Evolutionary conservation across 2,888 invertebrate species (phyloP), one percentile per base, ranked within the genome.

Genomic region (Dolichomitus sp.): DNA sequence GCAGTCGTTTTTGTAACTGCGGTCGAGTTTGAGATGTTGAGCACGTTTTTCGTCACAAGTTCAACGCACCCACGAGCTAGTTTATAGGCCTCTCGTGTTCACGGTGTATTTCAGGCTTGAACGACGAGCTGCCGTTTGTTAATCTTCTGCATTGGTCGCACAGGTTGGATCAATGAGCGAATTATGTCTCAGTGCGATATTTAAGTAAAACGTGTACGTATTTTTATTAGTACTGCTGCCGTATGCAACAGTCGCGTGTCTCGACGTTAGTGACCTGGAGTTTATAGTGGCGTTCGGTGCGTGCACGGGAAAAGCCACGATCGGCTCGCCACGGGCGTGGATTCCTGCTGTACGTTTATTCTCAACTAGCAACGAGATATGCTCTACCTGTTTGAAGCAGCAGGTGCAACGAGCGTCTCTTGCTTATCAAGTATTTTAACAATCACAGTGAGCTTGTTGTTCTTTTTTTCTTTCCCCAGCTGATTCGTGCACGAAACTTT

Each of bases 371-470:
- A 2, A 17, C 33, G 27, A 42, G 57, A 42, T n/a, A 30, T 7
- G 30, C 12, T 6, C 30, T 33, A 0, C 4, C 6, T 33, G 40
- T 17, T 37, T 19, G 19, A 19, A 30, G 19, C 59, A 48, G 59
- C 59, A 72, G 48, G 72, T 72, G 72, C 72, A 72, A 72, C 72
- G 72, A 72, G 59, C 72, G 72, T 45, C 48, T 33, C 59, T 30
- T 27, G 45, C 30, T 30, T 45, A 57, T 72, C 57, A 45, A 33
- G 27, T 59, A 30, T 72, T 59, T 12, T 0, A 40, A 57, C 57
- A 12, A 33, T 59, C 59, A 7, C 17, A 17, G 12, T 19, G 6
- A 1, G 12, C 7, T 9, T 54, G 52, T 54, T 14, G 65, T 12
- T 48, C 30, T 14, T n/a, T 23, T 33, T 19, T 14, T 19, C 19